A percentile compares a stretch with the other conserved stretches of the same genome.
These are phyloP conservation scores for Rhingia campestris DNA, from an alignment of 2,888 invertebrate genomes.

Conservation along the genomic window DNA sequence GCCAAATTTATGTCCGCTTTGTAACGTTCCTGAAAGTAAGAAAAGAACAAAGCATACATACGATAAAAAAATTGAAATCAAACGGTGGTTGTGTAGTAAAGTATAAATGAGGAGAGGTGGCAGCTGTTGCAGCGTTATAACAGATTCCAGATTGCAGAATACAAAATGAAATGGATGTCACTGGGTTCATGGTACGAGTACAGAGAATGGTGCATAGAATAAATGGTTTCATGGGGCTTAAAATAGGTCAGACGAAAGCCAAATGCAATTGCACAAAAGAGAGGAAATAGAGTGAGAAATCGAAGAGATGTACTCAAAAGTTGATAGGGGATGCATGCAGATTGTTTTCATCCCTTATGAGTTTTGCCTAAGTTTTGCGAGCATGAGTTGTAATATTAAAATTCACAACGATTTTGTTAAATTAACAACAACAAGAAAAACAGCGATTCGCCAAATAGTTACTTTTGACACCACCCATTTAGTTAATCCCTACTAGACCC, in stretches of 20 bases:
- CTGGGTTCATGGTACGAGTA: neutral
- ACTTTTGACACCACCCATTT: too few relatives aligned
- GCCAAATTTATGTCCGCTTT: constrained; percentile 96
- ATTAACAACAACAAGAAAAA: too few relatives aligned
- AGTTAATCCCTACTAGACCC: too few relatives aligned
- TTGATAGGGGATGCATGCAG: neutral
- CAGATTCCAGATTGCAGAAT: constrained; percentile 13
- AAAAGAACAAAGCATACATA: constrained; percentile 49
- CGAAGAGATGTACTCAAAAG: constrained; percentile 38
- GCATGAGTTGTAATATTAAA: neutral
- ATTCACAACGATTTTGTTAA: too few relatives aligned
- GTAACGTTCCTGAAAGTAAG: constrained; percentile 91
- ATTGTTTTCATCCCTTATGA: neutral
- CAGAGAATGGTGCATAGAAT: constrained; percentile 32
- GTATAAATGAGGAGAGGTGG: constrained; percentile 19
- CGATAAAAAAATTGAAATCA: constrained; percentile 21
- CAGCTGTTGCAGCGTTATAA: constrained; percentile 14
- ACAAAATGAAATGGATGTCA: constrained; percentile 1
- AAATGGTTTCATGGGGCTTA: constrained; percentile 21
- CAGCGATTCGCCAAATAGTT: too few relatives aligned
- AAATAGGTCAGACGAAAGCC: constrained; percentile 31
- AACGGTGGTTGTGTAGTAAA: constrained; percentile 40
- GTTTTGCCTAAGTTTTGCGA: constrained; percentile 11
- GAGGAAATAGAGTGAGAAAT: constrained; percentile 11
- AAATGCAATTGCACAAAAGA: neutral